These are phyloP conservation scores for Mohoua ochrocephala DNA, from an alignment of 2,113 vertebrate species.

Conservation along the genomic window DNA sequence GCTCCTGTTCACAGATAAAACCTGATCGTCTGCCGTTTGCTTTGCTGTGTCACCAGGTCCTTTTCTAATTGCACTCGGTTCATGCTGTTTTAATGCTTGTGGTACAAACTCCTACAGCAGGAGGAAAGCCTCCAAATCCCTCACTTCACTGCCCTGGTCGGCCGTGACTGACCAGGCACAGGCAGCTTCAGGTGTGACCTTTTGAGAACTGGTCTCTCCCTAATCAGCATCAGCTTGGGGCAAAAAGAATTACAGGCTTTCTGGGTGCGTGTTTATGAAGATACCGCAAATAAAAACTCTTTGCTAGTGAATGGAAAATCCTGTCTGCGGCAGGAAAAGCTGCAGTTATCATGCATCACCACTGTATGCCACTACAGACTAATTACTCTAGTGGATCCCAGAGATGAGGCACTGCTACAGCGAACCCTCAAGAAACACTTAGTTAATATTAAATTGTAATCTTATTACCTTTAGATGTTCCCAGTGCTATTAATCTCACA, in stretches of 20 bases:
- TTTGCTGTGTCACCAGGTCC: no score
- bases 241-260: not conserved
- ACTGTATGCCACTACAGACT: conserved; percentile 50
- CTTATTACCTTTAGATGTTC: conserved; percentile 9
- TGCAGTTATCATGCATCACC: conserved; percentile 29
- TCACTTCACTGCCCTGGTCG: not conserved
- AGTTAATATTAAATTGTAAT: conserved; percentile 39
- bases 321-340: not conserved
- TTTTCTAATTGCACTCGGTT: no score
- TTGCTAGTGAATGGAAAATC: not conserved
- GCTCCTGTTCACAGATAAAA: not conserved
- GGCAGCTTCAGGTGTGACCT: not conserved
- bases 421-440: conserved; percentile 6
- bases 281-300: not conserved
- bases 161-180: not conserved
- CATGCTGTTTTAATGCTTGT: no score
- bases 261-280: not conserved
- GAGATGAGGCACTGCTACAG: not conserved
- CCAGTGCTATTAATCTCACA: conserved; percentile 27
- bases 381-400: not conserved
- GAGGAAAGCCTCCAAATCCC: not conserved
- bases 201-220: not conserved
- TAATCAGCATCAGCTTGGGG: not conserved
- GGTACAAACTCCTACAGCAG: no score
- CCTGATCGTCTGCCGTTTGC: not conserved